Percentiles rank a stretch among this genome's conserved stretches.
phyloP scores from a whole-genome alignment of 2,797 vertebrate genomes.

The Neopelma chrysocephalum region DNA sequence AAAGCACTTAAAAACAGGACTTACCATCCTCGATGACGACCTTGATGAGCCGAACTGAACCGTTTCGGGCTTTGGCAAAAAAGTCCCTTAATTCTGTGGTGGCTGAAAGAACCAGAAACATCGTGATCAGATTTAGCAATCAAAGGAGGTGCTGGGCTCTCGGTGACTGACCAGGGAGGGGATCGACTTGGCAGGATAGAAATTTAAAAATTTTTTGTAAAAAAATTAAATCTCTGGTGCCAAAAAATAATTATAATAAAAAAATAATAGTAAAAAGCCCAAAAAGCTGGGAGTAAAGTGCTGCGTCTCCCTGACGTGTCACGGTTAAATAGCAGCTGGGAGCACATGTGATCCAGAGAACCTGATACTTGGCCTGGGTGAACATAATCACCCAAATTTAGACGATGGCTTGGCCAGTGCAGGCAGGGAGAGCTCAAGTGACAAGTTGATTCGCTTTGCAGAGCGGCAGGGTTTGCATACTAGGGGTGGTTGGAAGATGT shows the following conservation, averaged over 20 bases:
- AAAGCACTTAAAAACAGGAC: constrained; percentile 37
- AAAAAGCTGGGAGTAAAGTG: background rate
- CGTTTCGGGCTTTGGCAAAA: constrained; percentile 90
- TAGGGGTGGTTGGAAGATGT: background rate
- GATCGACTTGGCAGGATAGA: background rate
- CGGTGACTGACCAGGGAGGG: background rate
- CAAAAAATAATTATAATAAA: background rate
- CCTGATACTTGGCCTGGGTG: constrained; percentile 65
- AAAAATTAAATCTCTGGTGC: background rate
- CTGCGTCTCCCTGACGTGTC: background rate
- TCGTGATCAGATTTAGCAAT: constrained; percentile 60
- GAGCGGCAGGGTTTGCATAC: background rate
- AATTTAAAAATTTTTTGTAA: background rate
- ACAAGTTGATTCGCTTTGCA: constrained; percentile 47
- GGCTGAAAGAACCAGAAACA: constrained; percentile 96
- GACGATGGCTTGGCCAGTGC: constrained; percentile 59
- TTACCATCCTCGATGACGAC: constrained; percentile 95
- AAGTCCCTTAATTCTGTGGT: constrained; percentile 94
- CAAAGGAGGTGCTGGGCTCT: background rate
- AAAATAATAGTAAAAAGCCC: background rate
- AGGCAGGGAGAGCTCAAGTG: constrained; percentile 56
- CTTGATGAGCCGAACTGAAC: constrained; percentile 92
- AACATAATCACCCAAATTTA: constrained; percentile 84
- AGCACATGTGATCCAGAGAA: constrained; percentile 77
- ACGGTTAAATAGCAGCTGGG: constrained; percentile 71